Base-by-base conservation (phyloP, 2,888 invertebrate genomes). In the Pyrgus malvae region DNA sequence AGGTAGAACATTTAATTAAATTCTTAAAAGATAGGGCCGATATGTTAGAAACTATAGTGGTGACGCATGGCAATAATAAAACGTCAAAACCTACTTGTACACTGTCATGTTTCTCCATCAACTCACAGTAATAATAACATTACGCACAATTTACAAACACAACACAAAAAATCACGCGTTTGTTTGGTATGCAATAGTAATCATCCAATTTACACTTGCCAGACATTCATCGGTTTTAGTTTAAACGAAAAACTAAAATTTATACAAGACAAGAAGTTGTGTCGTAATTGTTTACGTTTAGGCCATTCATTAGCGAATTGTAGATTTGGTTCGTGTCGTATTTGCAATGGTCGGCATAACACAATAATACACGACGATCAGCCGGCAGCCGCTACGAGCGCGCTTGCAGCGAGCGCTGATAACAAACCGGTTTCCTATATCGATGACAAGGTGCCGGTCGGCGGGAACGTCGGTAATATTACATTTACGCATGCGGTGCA, bases 21-120 rank as follows among this genome's bases (percentile, higher is more conserved):
- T 64, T 66, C 41, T 35, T 63, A 6, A 58, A 37, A 29, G 58
- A 57, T 23, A 42, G 59, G 2, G 62, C 64, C 0, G 59, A 60
- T 42, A 53, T 63, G 14, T 38, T 61, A 6, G 58, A 63, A 23
- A 49, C 61, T 55, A 41, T 55, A 58, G 14, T 14, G 19, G 38
- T 27, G 8, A 29, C 38, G 6, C 45, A 44, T 5, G 31, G 25
- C 8, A 38, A 29, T 8, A 45, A 44, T 19, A 53, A 44, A 37
- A 8, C 42, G 16, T 35, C 11, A 14, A 48, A 35, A 35, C 33
- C 46, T 33, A 33, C 8, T n/a, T 9, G 19, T 40, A 8, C 48
- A 49, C 40, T 49, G 48, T 16, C 38, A 49, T 21, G 29, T 40
- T 12, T 40, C 48, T 29, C 40, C 27, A 12, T 6, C 2, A 8